Conservation (phyloP, 2,113 vertebrate genomes). For the Perognathus longimembris region DNA sequence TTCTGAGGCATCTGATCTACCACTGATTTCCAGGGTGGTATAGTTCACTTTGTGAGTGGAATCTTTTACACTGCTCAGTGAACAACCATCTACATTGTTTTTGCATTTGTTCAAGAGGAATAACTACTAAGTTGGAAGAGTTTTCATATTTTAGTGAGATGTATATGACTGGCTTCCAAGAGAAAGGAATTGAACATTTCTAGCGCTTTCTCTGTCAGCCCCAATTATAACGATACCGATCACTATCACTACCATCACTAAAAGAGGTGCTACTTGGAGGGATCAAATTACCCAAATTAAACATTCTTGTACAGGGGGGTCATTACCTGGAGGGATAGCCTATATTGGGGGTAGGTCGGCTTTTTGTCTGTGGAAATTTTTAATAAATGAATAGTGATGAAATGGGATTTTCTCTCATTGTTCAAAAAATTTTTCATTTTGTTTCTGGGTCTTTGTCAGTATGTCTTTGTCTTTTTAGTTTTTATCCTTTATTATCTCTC, state of each 20-base stretch:
- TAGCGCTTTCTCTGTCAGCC: conserved; percentile 14
- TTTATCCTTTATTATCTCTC: neutral
- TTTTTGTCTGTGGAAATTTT: conserved; percentile 23
- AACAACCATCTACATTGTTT: neutral
- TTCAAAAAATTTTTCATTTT: conserved; percentile 62
- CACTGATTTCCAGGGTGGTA: neutral
- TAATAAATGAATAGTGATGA: conserved; percentile 52
- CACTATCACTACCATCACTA: conserved; percentile 23
- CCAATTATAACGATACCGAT: conserved; percentile 65
- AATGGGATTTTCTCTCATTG: neutral
- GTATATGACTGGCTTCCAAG: conserved; percentile 30
- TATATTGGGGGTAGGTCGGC: neutral
- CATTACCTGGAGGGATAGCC: conserved; percentile 40
- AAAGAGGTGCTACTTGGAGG: conserved; percentile 72
- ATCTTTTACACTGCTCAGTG: neutral
- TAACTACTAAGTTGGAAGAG: neutral
- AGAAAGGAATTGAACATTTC: conserved; percentile 45
- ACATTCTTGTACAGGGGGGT: conserved; percentile 38
- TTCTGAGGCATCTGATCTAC: neutral
- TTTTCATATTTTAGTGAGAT: neutral
- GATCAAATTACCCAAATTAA: conserved; percentile 78
- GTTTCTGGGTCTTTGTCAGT: neutral
- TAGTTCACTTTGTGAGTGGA: neutral
- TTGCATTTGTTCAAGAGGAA: neutral
- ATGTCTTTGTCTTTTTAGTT: neutral